These are phyloP conservation scores for Onychostoma macrolepis DNA, from an alignment of 2,113 vertebrate genomes.

Conservation along the genomic window DNA sequence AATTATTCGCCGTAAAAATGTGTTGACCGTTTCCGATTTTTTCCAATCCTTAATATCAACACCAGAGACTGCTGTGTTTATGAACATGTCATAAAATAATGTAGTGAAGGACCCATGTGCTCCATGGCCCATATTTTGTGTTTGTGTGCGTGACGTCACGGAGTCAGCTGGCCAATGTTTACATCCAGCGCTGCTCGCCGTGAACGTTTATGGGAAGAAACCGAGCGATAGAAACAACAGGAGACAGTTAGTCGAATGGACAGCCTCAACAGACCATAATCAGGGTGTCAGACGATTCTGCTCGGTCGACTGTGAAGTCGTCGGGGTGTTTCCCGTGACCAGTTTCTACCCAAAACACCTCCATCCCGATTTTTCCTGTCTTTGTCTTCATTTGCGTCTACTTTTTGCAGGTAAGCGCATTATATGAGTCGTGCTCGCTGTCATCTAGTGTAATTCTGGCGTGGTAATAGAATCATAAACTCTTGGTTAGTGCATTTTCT, in stretches of 20 bases:
- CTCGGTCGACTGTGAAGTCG: slow-evolving; percentile 28
- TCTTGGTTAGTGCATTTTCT: slow-evolving; percentile 2
- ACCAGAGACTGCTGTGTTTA: not conserved
- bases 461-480: not conserved
- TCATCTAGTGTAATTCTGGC: not conserved
- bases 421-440: not conserved
- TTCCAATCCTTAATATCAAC: not conserved
- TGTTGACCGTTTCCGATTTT: not conserved
- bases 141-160: slow-evolving; percentile 62
- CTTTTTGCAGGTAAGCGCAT: slow-evolving; percentile 36
- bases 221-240: slow-evolving; percentile 27
- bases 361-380: not conserved
- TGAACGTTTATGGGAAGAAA: slow-evolving; percentile 43
- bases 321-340: slow-evolving; percentile 34
- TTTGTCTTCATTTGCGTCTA: not conserved
- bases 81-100: not conserved
- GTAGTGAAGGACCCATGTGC: slow-evolving; percentile 15
- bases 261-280: not conserved
- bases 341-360: slow-evolving; percentile 29
- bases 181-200: slow-evolving; percentile 57
- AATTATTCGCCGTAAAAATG: not conserved
- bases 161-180: slow-evolving; percentile 68
- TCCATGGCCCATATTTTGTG: slow-evolving; percentile 31
- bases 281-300: not conserved
- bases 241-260: not conserved